Base-by-base conservation (phyloP, 2,888 invertebrate genomes). In the Cheilosia grossa region DNA sequence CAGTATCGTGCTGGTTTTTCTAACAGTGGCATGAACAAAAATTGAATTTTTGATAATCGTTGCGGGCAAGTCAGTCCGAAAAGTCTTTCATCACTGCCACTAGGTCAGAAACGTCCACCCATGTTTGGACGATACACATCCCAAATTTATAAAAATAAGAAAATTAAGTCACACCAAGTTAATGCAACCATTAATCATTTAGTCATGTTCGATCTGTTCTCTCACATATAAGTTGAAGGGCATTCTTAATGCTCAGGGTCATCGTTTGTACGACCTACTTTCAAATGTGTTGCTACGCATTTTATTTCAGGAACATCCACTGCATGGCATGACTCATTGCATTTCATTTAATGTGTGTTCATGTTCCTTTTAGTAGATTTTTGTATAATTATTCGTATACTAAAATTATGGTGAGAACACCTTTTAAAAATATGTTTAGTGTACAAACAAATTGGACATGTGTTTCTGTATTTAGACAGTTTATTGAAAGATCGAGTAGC, bases 391-490 rank as follows among this genome's bases (percentile, higher is more conserved):
- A 6, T 21, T 24, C 9, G 15, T 27, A n/a, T 1, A 15, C 19
- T 42, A 44, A 37, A 44, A n/a, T 54, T 24, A 54, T 54, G 61
- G 30, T 72, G 72, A 72, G 27, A 53, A 42, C 54, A 54, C 54
- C 42, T 67, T 61, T 61, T 53, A 72, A 51, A 72, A 61, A 53
- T 61, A 33, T 30, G 4, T 13, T 1, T 13, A 30, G 30, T 30
- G n/a, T 17, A 19, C 70, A 27, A 15, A 42, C 53, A 40, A 53
- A 61, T 63, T 44, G 53, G 33, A 27, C 67, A 44, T 42, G 13
- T 17, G 15, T 15, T 51, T 24, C 6, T 7, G 17, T 47, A n/a
- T 47, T 47, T 17, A 9, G 17, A 47, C 9, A 47, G 10, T 3
- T 7, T 17, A 44, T 44, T 44, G 17, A 44, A 37, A 37, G 37